Percentiles rank a stretch among this genome's conserved stretches.
These are phyloP conservation scores for Rallus limicola DNA, from an alignment of 2,113 vertebrate genomes.

Conservation along the genomic window DNA sequence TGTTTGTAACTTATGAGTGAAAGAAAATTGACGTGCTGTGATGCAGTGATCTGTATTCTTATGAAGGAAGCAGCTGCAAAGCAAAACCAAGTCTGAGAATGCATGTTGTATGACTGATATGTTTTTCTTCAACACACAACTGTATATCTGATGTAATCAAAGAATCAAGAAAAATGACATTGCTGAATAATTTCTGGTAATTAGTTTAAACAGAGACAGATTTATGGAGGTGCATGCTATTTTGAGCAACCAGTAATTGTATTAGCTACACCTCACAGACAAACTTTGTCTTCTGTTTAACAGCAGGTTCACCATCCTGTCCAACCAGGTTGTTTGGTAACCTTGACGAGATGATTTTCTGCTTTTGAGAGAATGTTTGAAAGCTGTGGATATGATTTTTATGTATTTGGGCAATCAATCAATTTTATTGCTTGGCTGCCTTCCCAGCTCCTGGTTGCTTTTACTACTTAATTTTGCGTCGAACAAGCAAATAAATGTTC, in stretches of 20 bases:
- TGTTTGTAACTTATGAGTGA: background rate
- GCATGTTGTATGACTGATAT: background rate
- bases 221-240: background rate
- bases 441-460: slow-evolving; percentile 44
- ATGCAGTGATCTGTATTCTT: background rate
- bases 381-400: slow-evolving; percentile 43
- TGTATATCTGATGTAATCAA: background rate
- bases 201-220: background rate
- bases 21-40: background rate
- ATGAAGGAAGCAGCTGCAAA: background rate
- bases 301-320: background rate
- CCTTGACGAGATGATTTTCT: slow-evolving; percentile 37
- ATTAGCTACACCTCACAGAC: background rate
- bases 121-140: background rate
- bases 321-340: slow-evolving; percentile 23
- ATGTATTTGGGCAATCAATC: slow-evolving; percentile 45
- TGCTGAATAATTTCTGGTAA: slow-evolving; percentile 11
- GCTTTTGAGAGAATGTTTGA: slow-evolving; percentile 52
- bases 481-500: slow-evolving; percentile 53
- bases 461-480: slow-evolving; percentile 24
- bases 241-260: slow-evolving; percentile 1
- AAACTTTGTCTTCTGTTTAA: background rate
- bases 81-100: background rate
- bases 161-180: background rate
- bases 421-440: slow-evolving; percentile 51